Evolutionary conservation across 2,888 invertebrate genomes (phyloP).

Genomic region (Dolichopus griseipennis): DNA sequence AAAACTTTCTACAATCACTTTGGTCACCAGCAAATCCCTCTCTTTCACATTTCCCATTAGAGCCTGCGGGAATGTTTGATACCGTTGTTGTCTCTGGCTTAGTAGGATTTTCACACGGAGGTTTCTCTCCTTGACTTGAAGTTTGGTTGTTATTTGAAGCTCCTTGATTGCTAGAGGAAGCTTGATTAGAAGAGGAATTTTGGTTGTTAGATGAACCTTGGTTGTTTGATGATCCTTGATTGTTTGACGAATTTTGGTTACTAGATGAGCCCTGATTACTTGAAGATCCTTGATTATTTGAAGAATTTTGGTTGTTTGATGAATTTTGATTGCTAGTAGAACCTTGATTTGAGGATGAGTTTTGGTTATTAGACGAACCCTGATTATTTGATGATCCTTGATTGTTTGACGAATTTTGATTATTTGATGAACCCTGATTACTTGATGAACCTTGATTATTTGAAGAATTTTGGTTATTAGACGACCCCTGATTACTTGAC

Average conservation of each 20-base stretch:
- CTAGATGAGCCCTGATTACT: constrained; percentile 17
- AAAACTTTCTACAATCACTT: constrained; percentile 54
- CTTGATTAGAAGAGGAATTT: constrained; percentile 17
- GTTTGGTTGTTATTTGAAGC: constrained; percentile 13
- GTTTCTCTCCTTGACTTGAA: constrained; percentile 14
- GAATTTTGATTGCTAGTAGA: constrained; percentile 20
- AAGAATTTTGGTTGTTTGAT: constrained; percentile 16
- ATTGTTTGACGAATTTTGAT: constrained; percentile 16
- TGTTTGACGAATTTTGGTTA: constrained; percentile 17
- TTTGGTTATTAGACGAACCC: constrained; percentile 19
- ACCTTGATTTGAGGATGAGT: constrained; percentile 17
- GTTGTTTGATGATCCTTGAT: constrained; percentile 14
- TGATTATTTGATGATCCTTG: constrained; percentile 16
- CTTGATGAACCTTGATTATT: constrained; percentile 20
- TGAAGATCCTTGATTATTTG: constrained; percentile 20
- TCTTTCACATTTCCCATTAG: constrained; percentile 38
- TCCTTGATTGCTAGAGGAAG: constrained; percentile 19
- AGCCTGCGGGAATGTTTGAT: constrained; percentile 22
- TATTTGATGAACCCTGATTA: constrained; percentile 17
- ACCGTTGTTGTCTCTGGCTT: neutral
- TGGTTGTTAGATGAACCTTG: constrained; percentile 20
- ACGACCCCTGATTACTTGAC: constrained; percentile 15
- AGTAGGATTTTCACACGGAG: neutral
- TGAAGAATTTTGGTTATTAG: constrained; percentile 16
- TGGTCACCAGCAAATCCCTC: constrained; percentile 44